Base-by-base conservation (phyloP, 2,113 vertebrate species). In the Alosa alosa region DNA sequence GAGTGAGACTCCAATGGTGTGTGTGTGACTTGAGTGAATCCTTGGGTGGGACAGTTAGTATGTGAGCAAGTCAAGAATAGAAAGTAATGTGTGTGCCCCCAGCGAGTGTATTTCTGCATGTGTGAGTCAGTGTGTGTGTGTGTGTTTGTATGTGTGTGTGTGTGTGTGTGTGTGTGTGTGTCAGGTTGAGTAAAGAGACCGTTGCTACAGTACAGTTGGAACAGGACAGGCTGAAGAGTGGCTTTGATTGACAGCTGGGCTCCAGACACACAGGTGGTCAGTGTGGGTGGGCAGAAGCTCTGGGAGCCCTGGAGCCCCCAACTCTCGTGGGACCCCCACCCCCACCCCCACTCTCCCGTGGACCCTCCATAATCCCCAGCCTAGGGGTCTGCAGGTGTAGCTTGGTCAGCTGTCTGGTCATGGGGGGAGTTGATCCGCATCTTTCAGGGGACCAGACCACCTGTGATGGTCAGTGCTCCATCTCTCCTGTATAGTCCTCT, bases 41-140 rank as follows among this genome's bases (percentile, higher is more conserved):
- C n/a, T 72, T 72, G 64, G 64, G 64, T 72, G 64, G 64, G 64
- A 31, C 64, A 25, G 64, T 36, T 72, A 31, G 64, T 13, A 64
- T 64, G 60, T 25, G 22, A n/a, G 60, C 20, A 10, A 36, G 64
- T 72, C 64, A 72, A 25, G 64, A 72, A 72, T 72, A 72, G 64
- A 72, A 72, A 72, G 64, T 36, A 72, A 72, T 72, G 64, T 36
- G n/a, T 72, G 64, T 72, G 7, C 64, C 60, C 60, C 60, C 64
- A 72, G 64, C n/a, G 64, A 72, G 10, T 72, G 25, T 11, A 13
- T 72, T 72, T 11, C n/a, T 64, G 60, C 20, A 64, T 22, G 57
- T 22, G 22, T 64, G 57, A 6, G 57, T 64, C 57, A n/a, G 3
- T 49, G 7, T 49, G 47, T 49, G 47, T 49, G 6, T 49, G 9